phyloP scores from a whole-genome alignment of 2,888 invertebrate genomes.

The Glaucopsyche alexis region DNA sequence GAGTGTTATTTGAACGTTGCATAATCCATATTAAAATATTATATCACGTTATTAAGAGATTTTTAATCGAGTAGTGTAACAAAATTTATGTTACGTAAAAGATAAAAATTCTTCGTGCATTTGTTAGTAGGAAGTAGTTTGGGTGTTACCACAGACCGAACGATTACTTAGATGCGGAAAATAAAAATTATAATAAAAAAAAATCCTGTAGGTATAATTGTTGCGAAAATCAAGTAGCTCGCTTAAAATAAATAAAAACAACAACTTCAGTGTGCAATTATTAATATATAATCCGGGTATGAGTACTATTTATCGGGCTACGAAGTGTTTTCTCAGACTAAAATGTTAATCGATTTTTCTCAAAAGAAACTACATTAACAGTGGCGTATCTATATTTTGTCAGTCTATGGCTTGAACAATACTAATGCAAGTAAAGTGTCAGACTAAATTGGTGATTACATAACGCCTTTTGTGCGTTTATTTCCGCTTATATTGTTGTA shows the following conservation, averaged over 20 bases:
- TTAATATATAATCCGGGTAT: too few relatives aligned
- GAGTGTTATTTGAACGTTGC: not conserved
- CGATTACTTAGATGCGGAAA: not conserved
- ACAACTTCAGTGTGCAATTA: too few relatives aligned
- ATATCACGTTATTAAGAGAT: not conserved
- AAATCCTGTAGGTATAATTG: too few relatives aligned
- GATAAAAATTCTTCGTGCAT: not conserved
- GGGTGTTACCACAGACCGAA: not conserved
- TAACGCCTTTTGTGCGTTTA: constrained; percentile 4
- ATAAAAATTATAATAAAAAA: too few relatives aligned
- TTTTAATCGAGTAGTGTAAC: constrained; percentile 13
- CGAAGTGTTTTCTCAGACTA: too few relatives aligned
- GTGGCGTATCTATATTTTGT: not conserved
- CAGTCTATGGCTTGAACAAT: not conserved
- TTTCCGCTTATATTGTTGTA: constrained; percentile 19
- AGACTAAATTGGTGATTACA: not conserved
- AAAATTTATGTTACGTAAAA: constrained; percentile 2
- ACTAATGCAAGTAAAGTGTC: not conserved
- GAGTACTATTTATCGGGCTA: too few relatives aligned
- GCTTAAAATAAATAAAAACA: too few relatives aligned
- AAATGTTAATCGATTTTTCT: too few relatives aligned
- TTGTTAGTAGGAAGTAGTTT: constrained; percentile 15
- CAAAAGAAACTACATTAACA: not conserved
- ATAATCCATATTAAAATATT: constrained; percentile 10
- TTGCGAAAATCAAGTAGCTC: too few relatives aligned